Conservation (phyloP, 2,113 vertebrate species). For the Clinocottus analis region DNA sequence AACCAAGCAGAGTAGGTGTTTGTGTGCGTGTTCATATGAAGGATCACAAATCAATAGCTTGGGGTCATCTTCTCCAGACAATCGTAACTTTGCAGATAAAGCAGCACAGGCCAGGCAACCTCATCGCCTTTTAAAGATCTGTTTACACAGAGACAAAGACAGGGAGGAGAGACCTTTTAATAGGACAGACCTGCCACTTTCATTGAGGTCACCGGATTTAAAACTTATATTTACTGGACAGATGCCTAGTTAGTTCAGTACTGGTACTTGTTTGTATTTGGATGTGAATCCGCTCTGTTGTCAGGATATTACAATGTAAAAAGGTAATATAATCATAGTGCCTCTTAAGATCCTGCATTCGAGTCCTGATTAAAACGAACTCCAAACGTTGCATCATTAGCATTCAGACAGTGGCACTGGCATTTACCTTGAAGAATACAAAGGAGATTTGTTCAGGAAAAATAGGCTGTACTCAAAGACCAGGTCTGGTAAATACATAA, state of each 20-base stretch:
- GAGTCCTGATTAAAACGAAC: constrained; percentile 13
- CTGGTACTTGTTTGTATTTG: constrained; percentile 6
- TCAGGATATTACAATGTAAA: constrained; percentile 29
- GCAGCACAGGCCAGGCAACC: constrained; percentile 57
- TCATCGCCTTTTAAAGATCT: constrained; percentile 72
- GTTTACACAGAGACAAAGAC: constrained; percentile 70
- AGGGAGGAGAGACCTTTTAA: constrained; percentile 75
- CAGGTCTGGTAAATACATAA: constrained; percentile 15
- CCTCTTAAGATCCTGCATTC: neutral
- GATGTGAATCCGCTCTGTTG: constrained; percentile 35
- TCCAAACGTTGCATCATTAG: constrained; percentile 24
- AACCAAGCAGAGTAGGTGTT: constrained; percentile 74
- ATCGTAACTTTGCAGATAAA: constrained; percentile 75
- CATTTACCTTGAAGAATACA: constrained; percentile 36
- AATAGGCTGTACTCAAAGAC: neutral
- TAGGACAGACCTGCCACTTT: constrained; percentile 74
- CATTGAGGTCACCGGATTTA: constrained; percentile 72
- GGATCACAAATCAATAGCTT: constrained; percentile 73
- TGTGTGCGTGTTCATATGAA: constrained; percentile 45
- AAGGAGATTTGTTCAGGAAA: constrained; percentile 2
- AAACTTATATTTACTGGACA: constrained; percentile 63
- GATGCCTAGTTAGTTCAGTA: constrained; percentile 60
- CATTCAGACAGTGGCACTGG: constrained; percentile 16
- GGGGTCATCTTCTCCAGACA: constrained; percentile 69
- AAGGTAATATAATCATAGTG: neutral